Percentiles rank a stretch among this genome's conserved stretches.
phyloP scores from a whole-genome alignment of 2,113 vertebrate species.

The Indicator maculatus region DNA sequence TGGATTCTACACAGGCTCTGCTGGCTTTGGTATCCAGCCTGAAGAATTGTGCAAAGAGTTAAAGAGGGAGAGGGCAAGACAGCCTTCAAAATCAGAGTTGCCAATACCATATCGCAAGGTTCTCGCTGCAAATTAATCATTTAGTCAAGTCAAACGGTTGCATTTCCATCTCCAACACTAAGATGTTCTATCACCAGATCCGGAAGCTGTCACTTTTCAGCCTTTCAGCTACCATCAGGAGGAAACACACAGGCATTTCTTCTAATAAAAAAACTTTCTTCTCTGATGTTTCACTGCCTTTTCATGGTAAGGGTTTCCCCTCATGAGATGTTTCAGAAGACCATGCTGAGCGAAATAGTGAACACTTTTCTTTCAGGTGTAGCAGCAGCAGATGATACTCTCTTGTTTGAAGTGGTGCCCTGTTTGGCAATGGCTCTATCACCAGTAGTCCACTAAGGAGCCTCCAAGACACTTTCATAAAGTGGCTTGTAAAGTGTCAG shows the following conservation, averaged over 20 bases:
- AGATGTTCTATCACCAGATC: neutral
- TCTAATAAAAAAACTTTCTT: constrained; percentile 47
- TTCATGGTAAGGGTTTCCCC: constrained; percentile 39
- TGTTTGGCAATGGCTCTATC: neutral
- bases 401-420: neutral
- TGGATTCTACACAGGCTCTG: neutral
- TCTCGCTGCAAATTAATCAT: too few species aligned
- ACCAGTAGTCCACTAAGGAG: neutral
- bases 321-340: constrained; percentile 57
- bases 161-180: neutral
- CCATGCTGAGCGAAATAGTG: constrained; percentile 55
- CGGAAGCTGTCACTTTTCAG: neutral
- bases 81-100: neutral
- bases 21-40: neutral
- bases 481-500: neutral
- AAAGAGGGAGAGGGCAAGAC: neutral
- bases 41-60: neutral
- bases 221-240: neutral
- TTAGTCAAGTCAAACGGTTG: neutral
- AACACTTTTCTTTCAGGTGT: constrained; percentile 57
- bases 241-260: neutral
- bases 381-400: neutral
- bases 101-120: neutral
- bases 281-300: constrained; percentile 35
- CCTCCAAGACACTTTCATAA: neutral